Percentiles rank a stretch among this genome's conserved stretches.
These are phyloP conservation scores for Leptopilina drosophilae DNA, from an alignment of 2,888 invertebrate genomes.

Conservation along the genomic window DNA sequence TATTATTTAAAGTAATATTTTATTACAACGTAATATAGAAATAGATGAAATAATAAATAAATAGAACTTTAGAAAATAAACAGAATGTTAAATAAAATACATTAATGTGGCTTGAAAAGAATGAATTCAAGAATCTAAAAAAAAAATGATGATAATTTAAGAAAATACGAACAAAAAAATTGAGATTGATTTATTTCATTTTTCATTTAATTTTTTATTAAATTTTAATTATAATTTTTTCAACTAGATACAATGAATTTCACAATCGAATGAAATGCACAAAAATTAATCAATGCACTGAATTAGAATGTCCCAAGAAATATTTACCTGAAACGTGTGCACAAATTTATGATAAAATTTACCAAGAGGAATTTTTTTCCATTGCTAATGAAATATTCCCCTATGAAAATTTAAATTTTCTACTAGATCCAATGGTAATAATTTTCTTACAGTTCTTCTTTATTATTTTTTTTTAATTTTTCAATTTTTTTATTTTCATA, in stretches of 20 bases:
- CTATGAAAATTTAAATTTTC: conserved; percentile 74
- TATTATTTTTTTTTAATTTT: not conserved
- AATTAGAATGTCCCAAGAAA: conserved; percentile 63
- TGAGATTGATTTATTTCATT: no score
- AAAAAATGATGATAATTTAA: no score
- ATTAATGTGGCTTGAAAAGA: no score
- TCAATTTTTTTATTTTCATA: not conserved
- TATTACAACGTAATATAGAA: no score
- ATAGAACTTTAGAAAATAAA: no score
- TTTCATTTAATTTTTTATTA: no score
- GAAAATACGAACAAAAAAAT: no score
- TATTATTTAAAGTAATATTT: no score
- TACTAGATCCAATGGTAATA: conserved; percentile 79
- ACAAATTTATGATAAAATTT: conserved; percentile 76
- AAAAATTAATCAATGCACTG: conserved; percentile 56
- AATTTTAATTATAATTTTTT: not conserved
- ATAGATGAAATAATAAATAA: no score
- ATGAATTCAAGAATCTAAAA: no score
- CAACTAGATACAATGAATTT: conserved; percentile 55
- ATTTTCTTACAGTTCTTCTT: no score
- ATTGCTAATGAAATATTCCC: conserved; percentile 69
- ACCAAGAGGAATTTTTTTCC: conserved; percentile 73
- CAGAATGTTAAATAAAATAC: no score
- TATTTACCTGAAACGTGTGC: conserved; percentile 60
- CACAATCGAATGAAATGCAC: conserved; percentile 56